Conservation (phyloP, 2,888 invertebrate species). For the Cerastis leucographa region DNA sequence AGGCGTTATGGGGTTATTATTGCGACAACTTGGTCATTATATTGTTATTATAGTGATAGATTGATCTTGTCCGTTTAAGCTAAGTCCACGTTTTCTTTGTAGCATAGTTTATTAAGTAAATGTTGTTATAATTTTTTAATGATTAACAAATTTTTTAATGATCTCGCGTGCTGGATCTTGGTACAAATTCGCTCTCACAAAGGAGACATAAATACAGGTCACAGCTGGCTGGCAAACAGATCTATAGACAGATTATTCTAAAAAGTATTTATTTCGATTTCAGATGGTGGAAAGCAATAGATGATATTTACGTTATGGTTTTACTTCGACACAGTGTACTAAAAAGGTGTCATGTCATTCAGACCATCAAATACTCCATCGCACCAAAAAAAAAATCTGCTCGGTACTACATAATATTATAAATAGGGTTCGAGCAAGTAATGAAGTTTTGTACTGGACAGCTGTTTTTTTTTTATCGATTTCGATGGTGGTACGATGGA, state of each 20-base stretch:
- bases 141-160: background rate
- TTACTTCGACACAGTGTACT: background rate
- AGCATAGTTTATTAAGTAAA: too few species aligned
- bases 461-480: too few species aligned
- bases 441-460: too few species aligned
- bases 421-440: too few species aligned
- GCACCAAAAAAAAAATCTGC: background rate
- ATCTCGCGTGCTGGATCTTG: background rate
- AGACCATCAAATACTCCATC: background rate
- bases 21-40: background rate
- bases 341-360: background rate
- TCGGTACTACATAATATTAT: too few species aligned
- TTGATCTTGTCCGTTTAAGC: background rate
- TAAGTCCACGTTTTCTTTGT: too few species aligned
- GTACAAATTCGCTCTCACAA: background rate
- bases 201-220: background rate
- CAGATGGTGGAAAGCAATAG: background rate
- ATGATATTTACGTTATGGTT: background rate
- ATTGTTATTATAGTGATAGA: background rate
- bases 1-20: background rate
- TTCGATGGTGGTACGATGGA: too few species aligned
- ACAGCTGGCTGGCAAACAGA: background rate
- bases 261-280: background rate
- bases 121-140: background rate
- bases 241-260: background rate